A percentile compares a stretch with the other conserved stretches of the same genome.
phyloP scores from a whole-genome alignment of 2,797 vertebrate species.

The Anableps anableps region DNA sequence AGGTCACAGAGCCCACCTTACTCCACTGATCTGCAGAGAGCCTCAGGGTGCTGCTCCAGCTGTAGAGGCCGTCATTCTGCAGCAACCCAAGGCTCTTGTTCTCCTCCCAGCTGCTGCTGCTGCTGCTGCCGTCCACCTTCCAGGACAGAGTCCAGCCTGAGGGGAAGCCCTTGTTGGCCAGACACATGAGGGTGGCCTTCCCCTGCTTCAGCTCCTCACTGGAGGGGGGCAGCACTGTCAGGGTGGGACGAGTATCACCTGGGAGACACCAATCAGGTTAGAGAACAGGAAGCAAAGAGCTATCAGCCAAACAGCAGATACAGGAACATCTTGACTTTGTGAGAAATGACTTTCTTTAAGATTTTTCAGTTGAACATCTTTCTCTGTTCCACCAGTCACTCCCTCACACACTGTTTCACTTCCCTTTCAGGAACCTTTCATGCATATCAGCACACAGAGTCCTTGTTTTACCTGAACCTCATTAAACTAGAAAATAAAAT shows the following conservation, averaged over 20 bases:
- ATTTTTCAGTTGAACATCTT: too few relatives aligned
- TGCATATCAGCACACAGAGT: conserved; percentile 25
- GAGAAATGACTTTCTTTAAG: too few relatives aligned
- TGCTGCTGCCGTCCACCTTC: conserved; percentile 27
- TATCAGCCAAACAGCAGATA: neutral
- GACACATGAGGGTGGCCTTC: conserved; percentile 17
- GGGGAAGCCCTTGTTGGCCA: conserved; percentile 31
- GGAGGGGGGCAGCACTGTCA: too few relatives aligned
- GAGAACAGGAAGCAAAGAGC: neutral
- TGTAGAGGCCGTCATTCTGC: conserved; percentile 20
- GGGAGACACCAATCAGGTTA: conserved; percentile 1
- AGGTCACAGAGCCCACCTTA: too few relatives aligned
- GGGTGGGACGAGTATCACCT: too few relatives aligned
- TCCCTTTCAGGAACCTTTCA: conserved; percentile 22
- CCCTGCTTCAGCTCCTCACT: conserved; percentile 13
- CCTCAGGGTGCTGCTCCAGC: too few relatives aligned
- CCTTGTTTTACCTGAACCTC: neutral
- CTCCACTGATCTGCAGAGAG: too few relatives aligned
- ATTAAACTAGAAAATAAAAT: neutral
- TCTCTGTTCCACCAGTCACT: conserved; percentile 36
- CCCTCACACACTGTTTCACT: conserved; percentile 38
- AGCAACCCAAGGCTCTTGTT: neutral
- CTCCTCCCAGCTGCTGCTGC: conserved; percentile 6
- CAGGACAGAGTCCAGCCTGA: conserved; percentile 25
- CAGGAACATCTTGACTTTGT: neutral